Evolutionary conservation across 1,140 invertebrate genomes (phyloP), one percentile per base, ranked within the genome.

Genomic region (Euschistus heros): DNA sequence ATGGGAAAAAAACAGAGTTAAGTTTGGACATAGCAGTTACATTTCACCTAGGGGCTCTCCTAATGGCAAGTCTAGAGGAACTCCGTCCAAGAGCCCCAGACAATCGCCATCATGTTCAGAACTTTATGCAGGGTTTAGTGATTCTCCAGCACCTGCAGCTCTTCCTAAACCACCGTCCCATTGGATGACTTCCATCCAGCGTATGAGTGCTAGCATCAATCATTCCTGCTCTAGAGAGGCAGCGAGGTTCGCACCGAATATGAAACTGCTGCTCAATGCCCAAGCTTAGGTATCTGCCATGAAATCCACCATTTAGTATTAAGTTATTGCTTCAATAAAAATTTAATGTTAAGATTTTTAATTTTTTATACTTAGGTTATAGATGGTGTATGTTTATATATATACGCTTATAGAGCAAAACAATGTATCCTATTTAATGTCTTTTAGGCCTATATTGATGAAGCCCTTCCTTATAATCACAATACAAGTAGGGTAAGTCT

Each of bases 91-190:
- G 59, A 61, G 59, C 37, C 59, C 59, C n/a, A 33, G 59, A 33
- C 59, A 61, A 44, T 61, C 59, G 2, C 59, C 62, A 18, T 18
- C 62, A n/a, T 37, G 20, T 22, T 5, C 42, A 20, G 62, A 63
- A 18, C 54, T 42, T 13, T 67, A 67, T 47, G 66, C 66, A 46
- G 66, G 66, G 17, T 67, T 67, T 20, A 47, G 18, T 6, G 66
- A 67, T 22, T 57, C 66, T 46, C 66, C 66, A 17, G 18, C 66
- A 10, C 66, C 66, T 13, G 62, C 60, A 13, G 26, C 62, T 18
- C 27, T 67, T 7, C 66, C 66, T 22, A 54, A 63, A n/a, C 66
- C 66, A 33, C 66, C 66, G n/a, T 24, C 62, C 17, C 62, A 64
- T 44, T 67, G 66, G 66, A 60, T 63, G 20, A 44, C 13, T 26